Percentiles rank a stretch among this genome's conserved stretches.
phyloP scores from a whole-genome alignment of 2,113 vertebrate species.

The Podarcis muralis region DNA sequence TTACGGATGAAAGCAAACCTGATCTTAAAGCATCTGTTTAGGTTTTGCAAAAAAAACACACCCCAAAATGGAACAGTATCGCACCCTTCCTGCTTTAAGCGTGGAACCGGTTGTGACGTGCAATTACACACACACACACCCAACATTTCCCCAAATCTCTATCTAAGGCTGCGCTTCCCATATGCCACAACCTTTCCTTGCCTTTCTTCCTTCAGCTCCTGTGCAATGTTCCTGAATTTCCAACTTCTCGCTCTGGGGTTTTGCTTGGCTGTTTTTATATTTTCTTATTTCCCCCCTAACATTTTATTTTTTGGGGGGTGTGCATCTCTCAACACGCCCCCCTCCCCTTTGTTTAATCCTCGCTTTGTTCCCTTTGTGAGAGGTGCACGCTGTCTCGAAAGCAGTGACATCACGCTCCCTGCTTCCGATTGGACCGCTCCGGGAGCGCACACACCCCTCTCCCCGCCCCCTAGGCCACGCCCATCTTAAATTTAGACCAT shows the following conservation, averaged over 20 bases:
- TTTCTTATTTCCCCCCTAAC: background rate
- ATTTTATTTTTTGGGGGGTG: too few species aligned
- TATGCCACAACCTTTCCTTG: background rate
- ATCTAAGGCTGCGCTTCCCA: too few species aligned
- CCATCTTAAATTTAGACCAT: conserved; percentile 30
- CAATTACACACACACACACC: too few species aligned
- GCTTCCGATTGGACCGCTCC: conserved; percentile 82
- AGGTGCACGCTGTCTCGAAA: conserved; percentile 89
- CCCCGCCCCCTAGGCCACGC: conserved; percentile 58
- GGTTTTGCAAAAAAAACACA: background rate
- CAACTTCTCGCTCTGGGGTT: too few species aligned
- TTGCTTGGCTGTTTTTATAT: too few species aligned
- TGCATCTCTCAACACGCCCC: background rate
- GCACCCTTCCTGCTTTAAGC: background rate
- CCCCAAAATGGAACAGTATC: too few species aligned
- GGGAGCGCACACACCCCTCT: conserved; percentile 58
- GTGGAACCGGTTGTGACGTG: background rate
- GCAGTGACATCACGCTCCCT: conserved; percentile 90
- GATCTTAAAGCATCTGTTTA: background rate
- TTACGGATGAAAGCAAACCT: too few species aligned
- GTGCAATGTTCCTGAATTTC: background rate
- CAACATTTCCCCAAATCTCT: background rate
- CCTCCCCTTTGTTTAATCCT: conserved; percentile 36
- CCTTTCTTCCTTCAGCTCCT: background rate
- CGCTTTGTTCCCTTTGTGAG: conserved; percentile 99